A percentile compares a stretch with the other conserved stretches of the same genome.
These are phyloP conservation scores for Chironomus tepperi DNA, from an alignment of 1,140 invertebrate species.

Conservation along the genomic window DNA sequence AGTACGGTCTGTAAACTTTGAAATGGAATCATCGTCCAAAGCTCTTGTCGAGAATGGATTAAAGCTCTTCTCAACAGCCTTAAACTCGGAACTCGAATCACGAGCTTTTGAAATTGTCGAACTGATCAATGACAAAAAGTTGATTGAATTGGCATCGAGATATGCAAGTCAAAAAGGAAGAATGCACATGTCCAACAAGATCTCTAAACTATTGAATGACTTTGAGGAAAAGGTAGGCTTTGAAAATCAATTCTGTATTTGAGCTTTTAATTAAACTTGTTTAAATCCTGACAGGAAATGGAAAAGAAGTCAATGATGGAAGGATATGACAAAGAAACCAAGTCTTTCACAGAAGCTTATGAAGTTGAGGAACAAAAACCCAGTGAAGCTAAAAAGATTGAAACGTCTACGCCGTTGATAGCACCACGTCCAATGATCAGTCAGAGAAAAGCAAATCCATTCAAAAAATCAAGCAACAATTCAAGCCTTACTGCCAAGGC, in stretches of 20 bases:
- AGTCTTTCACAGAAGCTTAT: not conserved
- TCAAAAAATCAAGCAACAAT: constrained; percentile 17
- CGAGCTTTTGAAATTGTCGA: constrained; percentile 80
- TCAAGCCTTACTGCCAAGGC: not conserved
- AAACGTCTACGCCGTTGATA: constrained; percentile 1
- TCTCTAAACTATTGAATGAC: constrained; percentile 41
- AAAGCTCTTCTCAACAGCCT: constrained; percentile 58
- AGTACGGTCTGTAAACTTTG: constrained; percentile 52
- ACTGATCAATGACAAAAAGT: constrained; percentile 63
- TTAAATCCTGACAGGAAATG: not conserved
- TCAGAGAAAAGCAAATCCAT: constrained; percentile 24
- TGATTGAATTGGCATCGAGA: constrained; percentile 75
- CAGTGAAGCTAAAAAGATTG: not conserved
- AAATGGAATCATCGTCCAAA: constrained; percentile 51
- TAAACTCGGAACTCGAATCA: constrained; percentile 61
- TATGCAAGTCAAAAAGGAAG: constrained; percentile 71
- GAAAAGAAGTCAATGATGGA: constrained; percentile 24
- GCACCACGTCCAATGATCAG: constrained; percentile 25
- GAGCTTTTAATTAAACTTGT: no score
- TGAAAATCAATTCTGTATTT: no score
- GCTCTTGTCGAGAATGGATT: constrained; percentile 67
- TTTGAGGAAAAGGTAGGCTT: constrained; percentile 35
- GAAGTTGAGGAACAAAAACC: no score
- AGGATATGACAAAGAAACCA: not conserved
- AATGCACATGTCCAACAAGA: constrained; percentile 66